Percentiles rank a stretch among this genome's conserved stretches.
Evolutionary conservation across 2,113 vertebrate genomes (phyloP).

Genomic region (Regulus satrapa): DNA sequence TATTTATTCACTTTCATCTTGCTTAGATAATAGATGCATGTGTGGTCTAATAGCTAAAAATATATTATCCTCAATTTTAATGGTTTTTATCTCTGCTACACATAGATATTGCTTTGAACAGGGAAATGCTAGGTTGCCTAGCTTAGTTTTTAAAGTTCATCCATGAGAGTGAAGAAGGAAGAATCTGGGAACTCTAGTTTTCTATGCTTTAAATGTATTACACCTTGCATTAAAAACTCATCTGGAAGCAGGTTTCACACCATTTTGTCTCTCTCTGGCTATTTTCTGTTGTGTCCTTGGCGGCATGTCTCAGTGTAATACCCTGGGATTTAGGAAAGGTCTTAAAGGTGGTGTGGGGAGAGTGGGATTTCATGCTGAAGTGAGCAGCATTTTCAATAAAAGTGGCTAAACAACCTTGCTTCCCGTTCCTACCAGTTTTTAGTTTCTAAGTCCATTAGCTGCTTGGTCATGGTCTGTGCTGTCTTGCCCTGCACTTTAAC

Average conservation of each 20-base stretch:
- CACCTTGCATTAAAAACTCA: not conserved
- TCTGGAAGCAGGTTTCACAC: not conserved
- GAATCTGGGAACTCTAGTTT: not conserved
- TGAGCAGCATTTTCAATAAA: not conserved
- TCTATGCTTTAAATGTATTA: not conserved
- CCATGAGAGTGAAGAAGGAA: not conserved
- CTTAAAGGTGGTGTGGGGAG: not conserved
- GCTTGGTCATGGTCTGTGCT: rapidly evolving
- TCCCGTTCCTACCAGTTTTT: not conserved
- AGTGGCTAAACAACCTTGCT: not conserved
- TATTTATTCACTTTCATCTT: not conserved
- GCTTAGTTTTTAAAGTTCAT: not conserved
- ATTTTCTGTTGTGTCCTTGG: not conserved
- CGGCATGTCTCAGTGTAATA: not conserved
- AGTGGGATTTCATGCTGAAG: not conserved
- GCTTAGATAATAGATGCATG: not conserved
- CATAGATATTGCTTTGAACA: not conserved
- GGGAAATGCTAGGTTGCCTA: not conserved
- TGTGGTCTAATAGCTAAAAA: not conserved
- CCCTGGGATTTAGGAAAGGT: not conserved
- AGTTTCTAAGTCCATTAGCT: not conserved
- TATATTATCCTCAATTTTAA: not conserved
- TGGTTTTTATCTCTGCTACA: not conserved
- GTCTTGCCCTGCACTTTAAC: not conserved
- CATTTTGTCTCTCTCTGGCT: not conserved